These are phyloP conservation scores for Amblyopsis rosae DNA, from an alignment of 2,113 vertebrate species.

Conservation along the genomic window DNA sequence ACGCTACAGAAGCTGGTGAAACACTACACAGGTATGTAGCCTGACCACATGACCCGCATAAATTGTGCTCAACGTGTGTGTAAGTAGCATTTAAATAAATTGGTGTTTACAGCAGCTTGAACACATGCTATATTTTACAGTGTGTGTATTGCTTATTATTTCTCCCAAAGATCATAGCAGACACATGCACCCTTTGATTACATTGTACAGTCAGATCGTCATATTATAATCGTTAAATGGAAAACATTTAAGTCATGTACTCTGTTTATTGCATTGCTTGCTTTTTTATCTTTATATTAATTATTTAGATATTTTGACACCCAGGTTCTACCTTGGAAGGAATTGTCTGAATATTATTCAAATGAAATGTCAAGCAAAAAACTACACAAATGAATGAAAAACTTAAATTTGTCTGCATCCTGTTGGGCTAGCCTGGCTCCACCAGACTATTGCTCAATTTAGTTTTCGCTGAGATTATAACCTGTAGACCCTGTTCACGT, in stretches of 20 bases:
- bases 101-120: slow-evolving; percentile 35
- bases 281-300: neutral
- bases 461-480: too few species aligned
- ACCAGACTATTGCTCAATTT: too few species aligned
- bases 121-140: too few species aligned
- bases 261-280: slow-evolving; percentile 4
- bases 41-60: neutral
- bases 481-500: too few species aligned
- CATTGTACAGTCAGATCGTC: slow-evolving; percentile 1
- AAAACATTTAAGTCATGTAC: neutral
- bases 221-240: neutral
- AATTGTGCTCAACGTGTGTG: neutral
- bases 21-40: slow-evolving; percentile 90
- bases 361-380: too few species aligned
- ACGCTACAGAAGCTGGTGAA: slow-evolving; percentile 95
- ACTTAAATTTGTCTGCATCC: slow-evolving; percentile 5
- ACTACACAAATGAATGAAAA: too few species aligned
- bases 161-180: neutral
- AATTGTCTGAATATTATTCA: slow-evolving; percentile 28
- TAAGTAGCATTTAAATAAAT: slow-evolving; percentile 27
- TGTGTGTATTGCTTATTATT: neutral
- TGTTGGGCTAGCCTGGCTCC: slow-evolving; percentile 10
- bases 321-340: slow-evolving; percentile 35
- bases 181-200: neutral
- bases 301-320: slow-evolving; percentile 12